Evolutionary conservation across 2,888 invertebrate species (phyloP).

Genomic region (Drosophila paranaensis): DNA sequence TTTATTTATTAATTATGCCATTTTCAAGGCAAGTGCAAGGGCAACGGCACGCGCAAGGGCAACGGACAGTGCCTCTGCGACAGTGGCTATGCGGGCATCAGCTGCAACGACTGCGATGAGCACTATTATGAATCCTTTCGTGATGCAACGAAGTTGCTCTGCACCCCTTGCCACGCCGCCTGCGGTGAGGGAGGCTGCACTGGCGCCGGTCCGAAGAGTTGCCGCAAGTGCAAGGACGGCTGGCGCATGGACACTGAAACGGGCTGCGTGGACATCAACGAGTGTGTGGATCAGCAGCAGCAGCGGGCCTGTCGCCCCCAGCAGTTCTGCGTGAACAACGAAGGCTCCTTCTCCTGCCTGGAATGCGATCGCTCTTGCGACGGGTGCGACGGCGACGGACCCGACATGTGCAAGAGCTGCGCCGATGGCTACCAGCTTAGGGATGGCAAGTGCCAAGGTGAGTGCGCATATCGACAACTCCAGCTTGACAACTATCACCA

Average conservation of each 20-base stretch:
- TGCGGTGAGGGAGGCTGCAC: conserved; percentile 91
- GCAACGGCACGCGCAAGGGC: conserved; percentile 96
- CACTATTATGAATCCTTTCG: conserved; percentile 90
- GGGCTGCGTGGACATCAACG: conserved; percentile 94
- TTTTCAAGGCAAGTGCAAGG: conserved; percentile 87
- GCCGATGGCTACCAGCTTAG: conserved; percentile 89
- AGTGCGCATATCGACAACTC: conserved; percentile 57
- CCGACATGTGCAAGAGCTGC: conserved; percentile 95
- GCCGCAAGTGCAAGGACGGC: conserved; percentile 88
- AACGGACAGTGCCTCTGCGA: conserved; percentile 96
- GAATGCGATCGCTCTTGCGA: conserved; percentile 94
- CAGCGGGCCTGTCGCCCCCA: conserved; percentile 86
- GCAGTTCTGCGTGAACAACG: conserved; percentile 95
- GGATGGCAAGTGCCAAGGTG: conserved; percentile 91
- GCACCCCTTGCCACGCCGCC: conserved; percentile 91
- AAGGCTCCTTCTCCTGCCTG: conserved; percentile 91
- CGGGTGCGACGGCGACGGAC: conserved; percentile 94
- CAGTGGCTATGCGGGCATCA: conserved; percentile 91
- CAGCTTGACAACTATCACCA: conserved; percentile 4
- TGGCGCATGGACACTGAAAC: conserved; percentile 90
- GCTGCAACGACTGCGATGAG: conserved; percentile 91
- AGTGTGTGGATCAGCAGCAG: conserved; percentile 88
- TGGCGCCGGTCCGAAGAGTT: conserved; percentile 89
- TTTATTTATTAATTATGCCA: too few species aligned
- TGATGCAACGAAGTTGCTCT: conserved; percentile 90